Base-by-base conservation (phyloP, 2,797 vertebrate genomes). In the Zenarchopterus dispar region DNA sequence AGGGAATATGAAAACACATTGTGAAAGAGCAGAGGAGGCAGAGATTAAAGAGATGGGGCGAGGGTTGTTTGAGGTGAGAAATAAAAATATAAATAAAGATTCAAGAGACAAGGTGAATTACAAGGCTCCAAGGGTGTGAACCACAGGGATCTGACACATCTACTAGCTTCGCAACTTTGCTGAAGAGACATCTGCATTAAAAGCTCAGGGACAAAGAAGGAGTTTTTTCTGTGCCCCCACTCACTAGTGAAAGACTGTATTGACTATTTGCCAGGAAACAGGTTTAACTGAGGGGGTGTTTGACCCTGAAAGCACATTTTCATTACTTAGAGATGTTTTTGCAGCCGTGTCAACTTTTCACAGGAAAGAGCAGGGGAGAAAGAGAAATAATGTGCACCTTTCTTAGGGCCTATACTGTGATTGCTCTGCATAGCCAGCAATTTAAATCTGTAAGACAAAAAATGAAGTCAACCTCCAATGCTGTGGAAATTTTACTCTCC, bases 81-180 rank as follows among this genome's bases (percentile, higher is more conserved):
- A n/a, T 65, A 78, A 70, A 54, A 60, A 73, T 77, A 69, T 75
- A n/a, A 82, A 77, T 76, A 81, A 83, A 84, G 84, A 84, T 85
- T 80, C 76, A 57, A 51, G 36, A 67, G 56, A 54, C 19, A 58
- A 70, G 52, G 73, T 82, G 61, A 82, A 82, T 77, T 84, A 77
- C 72, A 67, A 67, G 46, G 65, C 56, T 61, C 36, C 58, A 61
- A 76, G 70, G 75, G 66, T 68, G 44, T 18, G 22, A 62, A 56
- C 51, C 21, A 55, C 46, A 61, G 23, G 46, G 46, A 52, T 54
- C 59, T 64, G 75, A 73, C 61, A 81, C 67, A 69, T 65, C 70
- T 54, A 63, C 55, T 28, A 7, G 55, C 49, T 73, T 24, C 41
- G 60, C 55, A 33, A 51, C 54, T 56, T 54, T 48, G 47, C 77